Percentiles rank a stretch among this genome's conserved stretches.
phyloP scores from a whole-genome alignment of 2,888 invertebrate species.

The Dysmachus trigonus region DNA sequence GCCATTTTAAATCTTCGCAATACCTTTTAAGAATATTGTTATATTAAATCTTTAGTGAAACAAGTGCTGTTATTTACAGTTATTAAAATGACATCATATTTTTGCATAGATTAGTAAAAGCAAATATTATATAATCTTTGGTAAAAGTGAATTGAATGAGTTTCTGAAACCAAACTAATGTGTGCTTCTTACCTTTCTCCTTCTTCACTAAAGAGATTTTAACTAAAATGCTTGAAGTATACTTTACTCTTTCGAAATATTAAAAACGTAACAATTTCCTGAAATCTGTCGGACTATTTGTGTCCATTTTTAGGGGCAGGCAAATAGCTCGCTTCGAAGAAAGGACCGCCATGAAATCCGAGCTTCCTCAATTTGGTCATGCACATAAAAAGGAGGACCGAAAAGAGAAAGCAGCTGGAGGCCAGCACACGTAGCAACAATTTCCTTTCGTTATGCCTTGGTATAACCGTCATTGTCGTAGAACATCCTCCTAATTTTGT shows the following conservation, averaged over 20 bases:
- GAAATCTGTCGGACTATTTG: not conserved
- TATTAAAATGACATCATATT: too few species aligned
- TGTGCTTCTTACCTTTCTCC: not conserved
- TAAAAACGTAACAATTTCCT: conserved; percentile 30
- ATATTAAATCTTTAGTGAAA: too few species aligned
- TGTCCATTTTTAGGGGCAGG: not conserved
- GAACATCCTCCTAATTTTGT: conserved; percentile 31
- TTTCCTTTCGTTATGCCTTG: conserved; percentile 37
- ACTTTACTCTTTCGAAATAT: not conserved
- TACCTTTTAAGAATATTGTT: too few species aligned
- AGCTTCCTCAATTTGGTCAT: not conserved
- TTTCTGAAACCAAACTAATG: too few species aligned
- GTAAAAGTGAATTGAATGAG: too few species aligned
- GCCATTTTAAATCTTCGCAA: too few species aligned
- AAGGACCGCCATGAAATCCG: conserved; percentile 5
- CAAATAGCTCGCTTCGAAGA: not conserved
- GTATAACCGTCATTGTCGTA: conserved; percentile 3
- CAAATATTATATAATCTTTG: too few species aligned
- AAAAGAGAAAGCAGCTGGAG: not conserved
- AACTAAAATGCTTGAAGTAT: not conserved
- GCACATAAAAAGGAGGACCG: not conserved
- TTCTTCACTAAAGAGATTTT: not conserved
- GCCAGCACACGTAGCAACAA: conserved; percentile 35
- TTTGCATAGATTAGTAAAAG: too few species aligned
- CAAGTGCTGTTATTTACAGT: too few species aligned